Percentiles rank a stretch among this genome's conserved stretches.
These are phyloP conservation scores for Pluvianellus socialis DNA, from an alignment of 2,113 vertebrate species.

Conservation along the genomic window DNA sequence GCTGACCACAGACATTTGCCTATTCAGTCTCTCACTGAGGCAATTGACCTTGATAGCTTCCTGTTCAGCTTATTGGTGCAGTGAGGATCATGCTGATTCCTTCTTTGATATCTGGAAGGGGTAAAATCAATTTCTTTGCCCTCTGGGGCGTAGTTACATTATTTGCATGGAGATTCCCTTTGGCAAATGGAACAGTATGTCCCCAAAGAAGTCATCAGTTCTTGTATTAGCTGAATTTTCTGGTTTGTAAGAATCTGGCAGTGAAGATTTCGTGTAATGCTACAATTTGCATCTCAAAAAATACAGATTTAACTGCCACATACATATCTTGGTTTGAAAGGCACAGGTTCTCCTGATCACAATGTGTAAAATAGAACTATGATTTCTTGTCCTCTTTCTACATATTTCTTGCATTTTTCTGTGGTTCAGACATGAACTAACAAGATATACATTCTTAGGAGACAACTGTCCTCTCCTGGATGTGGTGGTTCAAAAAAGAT, in stretches of 20 bases:
- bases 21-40: not conserved
- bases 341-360: not conserved
- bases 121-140: not conserved
- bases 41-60: not conserved
- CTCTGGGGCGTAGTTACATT: not conserved
- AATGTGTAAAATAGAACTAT: not conserved
- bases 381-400: not conserved
- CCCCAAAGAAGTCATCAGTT: not conserved
- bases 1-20: not conserved
- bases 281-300: not conserved
- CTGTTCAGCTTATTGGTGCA: not conserved
- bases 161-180: not conserved
- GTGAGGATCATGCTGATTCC: not conserved
- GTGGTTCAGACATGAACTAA: not conserved
- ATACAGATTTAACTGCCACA: not conserved
- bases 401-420: not conserved
- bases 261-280: not conserved
- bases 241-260: not conserved
- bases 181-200: not conserved
- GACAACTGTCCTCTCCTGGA: not conserved
- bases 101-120: conserved; percentile 11
- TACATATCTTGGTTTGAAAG: not conserved
- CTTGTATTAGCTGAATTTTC: not conserved
- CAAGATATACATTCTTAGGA: not conserved
- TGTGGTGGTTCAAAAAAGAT: not conserved